Evolutionary conservation across 2,113 vertebrate species (phyloP).

Genomic region (Chaenocephalus aceratus): DNA sequence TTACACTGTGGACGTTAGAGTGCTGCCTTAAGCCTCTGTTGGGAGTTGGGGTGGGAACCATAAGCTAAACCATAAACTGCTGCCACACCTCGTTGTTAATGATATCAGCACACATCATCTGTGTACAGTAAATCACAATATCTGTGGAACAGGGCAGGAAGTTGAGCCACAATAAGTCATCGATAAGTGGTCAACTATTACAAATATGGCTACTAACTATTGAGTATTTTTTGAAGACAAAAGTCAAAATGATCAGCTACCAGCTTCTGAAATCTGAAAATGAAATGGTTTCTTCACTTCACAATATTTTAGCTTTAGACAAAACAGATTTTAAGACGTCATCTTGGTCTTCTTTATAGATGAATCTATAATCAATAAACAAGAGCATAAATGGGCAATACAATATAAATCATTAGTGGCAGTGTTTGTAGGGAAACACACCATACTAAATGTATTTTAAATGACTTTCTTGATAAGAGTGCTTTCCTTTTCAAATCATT

Average conservation of each 20-base stretch:
- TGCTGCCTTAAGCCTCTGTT: constrained; percentile 4
- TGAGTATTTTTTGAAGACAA: too few relatives aligned
- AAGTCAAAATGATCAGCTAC: too few relatives aligned
- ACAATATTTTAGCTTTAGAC: too few relatives aligned
- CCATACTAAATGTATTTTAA: neutral
- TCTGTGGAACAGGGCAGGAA: neutral
- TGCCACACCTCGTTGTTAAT: constrained; percentile 20
- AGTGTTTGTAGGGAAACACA: neutral
- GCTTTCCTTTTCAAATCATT: neutral
- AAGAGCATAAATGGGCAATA: too few relatives aligned
- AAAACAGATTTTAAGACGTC: too few relatives aligned
- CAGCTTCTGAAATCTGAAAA: too few relatives aligned
- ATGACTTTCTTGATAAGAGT: neutral
- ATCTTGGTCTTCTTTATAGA: too few relatives aligned
- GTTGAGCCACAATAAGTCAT: neutral
- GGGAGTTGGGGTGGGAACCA: constrained; percentile 14
- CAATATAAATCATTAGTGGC: too few relatives aligned
- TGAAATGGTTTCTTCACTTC: too few relatives aligned
- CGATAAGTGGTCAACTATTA: too few relatives aligned
- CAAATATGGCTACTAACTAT: too few relatives aligned
- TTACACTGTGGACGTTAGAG: constrained; percentile 30
- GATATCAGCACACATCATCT: constrained; percentile 4
- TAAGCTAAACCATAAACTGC: constrained; percentile 4
- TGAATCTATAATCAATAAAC: too few relatives aligned
- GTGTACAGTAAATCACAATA: neutral